Evolutionary conservation across 2,888 invertebrate species (phyloP).

Genomic region (Drosophila conformis): DNA sequence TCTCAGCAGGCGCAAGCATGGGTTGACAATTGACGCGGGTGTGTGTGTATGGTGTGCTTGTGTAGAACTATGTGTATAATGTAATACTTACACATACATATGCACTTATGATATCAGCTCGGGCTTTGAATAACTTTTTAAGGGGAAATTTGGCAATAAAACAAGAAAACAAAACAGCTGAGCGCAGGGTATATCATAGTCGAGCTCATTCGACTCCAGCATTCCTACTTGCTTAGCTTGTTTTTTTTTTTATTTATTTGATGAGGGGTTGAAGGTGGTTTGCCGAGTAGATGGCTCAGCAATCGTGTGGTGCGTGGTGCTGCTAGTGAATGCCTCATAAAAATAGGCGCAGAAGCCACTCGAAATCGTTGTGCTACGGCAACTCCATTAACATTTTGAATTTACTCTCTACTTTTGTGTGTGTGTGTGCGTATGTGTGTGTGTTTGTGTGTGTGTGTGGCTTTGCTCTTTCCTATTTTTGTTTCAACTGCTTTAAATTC

Average conservation of each 20-base stretch:
- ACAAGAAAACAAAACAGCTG: background rate
- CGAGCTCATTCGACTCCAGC: background rate
- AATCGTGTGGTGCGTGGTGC: conserved; percentile 36
- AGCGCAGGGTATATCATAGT: background rate
- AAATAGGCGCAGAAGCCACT: conserved; percentile 50
- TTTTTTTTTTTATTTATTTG: conserved; percentile 8
- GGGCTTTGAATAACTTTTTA: background rate
- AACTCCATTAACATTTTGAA: conserved; percentile 55
- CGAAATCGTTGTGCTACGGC: conserved; percentile 37
- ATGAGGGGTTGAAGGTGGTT: background rate
- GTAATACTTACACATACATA: background rate
- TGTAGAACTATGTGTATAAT: too few species aligned
- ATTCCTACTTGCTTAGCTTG: background rate
- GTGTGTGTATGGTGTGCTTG: background rate
- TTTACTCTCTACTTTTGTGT: conserved; percentile 20
- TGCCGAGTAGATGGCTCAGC: background rate
- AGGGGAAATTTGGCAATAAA: background rate
- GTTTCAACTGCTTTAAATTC: conserved; percentile 48
- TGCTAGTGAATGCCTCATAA: conserved; percentile 49
- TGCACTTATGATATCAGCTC: background rate
- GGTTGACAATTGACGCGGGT: background rate
- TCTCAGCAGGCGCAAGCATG: background rate
- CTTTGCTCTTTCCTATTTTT: background rate
- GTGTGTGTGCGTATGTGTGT: background rate
- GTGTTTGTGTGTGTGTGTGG: background rate